These are phyloP conservation scores for Rhamnusium bicolor DNA, from an alignment of 2,888 invertebrate genomes.

Conservation along the genomic window DNA sequence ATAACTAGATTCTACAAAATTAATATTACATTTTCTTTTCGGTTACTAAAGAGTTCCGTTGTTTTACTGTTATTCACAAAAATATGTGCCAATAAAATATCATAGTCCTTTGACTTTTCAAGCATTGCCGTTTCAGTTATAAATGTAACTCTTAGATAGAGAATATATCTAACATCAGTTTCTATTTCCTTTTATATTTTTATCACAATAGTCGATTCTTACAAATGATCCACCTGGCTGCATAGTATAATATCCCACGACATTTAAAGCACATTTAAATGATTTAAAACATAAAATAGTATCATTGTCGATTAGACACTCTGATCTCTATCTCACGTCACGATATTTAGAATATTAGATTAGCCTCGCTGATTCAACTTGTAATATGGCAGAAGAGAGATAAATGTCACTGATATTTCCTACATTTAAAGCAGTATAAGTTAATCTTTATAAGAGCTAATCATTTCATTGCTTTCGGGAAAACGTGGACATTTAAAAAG, in stretches of 20 bases:
- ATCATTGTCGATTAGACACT: conserved; percentile 12
- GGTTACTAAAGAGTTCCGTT: too few species aligned
- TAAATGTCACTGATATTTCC: conserved; percentile 12
- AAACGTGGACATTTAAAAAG: not conserved
- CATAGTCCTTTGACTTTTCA: not conserved
- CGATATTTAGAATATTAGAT: conserved; percentile 17
- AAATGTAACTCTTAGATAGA: not conserved
- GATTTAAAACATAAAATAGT: conserved; percentile 15
- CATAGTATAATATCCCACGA: not conserved
- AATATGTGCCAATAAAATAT: not conserved
- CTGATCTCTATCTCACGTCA: conserved; percentile 5
- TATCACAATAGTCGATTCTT: not conserved
- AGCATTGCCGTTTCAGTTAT: not conserved
- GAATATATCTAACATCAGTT: too few species aligned
- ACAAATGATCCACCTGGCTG: not conserved
- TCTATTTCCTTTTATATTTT: not conserved
- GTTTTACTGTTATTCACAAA: not conserved
- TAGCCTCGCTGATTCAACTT: not conserved
- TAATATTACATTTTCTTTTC: too few species aligned
- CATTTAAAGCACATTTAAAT: not conserved
- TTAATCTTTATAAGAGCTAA: not conserved
- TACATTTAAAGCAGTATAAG: not conserved
- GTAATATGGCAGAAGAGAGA: not conserved
- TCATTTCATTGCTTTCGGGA: not conserved
- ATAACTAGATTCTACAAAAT: too few species aligned